Evolutionary conservation across 2,797 vertebrate species (phyloP), one percentile per base, ranked within the genome.

Genomic region (Hafferia zeledoni): DNA sequence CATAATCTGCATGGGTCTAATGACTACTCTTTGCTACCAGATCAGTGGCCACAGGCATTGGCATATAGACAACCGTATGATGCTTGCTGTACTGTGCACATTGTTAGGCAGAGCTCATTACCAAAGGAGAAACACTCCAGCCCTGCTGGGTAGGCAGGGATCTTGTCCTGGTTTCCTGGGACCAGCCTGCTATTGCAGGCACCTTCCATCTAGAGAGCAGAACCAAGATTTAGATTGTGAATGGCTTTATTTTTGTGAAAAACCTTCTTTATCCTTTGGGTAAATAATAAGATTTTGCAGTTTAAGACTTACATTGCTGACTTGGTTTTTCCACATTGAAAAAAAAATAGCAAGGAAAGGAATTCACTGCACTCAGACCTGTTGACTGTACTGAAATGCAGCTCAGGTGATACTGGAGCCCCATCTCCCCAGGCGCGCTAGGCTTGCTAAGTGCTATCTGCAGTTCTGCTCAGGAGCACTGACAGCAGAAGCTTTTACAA

Each of bases 281-380:
- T 70, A 84, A 88, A 64, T 24, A 78, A 81, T 22, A 28, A 91
- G 57, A 17, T 63, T 52, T 39, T 33, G 33, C 39, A 56, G 39
- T 56, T 67, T 65, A 69, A 86, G 72, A 30, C 25, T 61, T 20
- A 24, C 3, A 25, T 9, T 63, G 39, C 43, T 56, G 77, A 65
- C 13, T 59, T 30, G 1, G 11, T 5, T 87, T 89, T 84, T 80
- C 9, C 9, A 28, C 31, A 13, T 0, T 16, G 18, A 15, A 41
- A 47, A 65, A 65, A 78, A 79, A 78, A 10, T 0, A 88, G 6
- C 24, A 60, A 71, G 55, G 43, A 49, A 81, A 80, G 37, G 49
- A 80, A 80, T 44, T 33, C 0, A 4, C n/a, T 44, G 15, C 0
- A 1, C 17, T 69, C n/a, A 46, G 37, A 85, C 46, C 27, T 16